These are phyloP conservation scores for Thunnus thynnus DNA, from an alignment of 2,113 vertebrate species.

Conservation along the genomic window DNA sequence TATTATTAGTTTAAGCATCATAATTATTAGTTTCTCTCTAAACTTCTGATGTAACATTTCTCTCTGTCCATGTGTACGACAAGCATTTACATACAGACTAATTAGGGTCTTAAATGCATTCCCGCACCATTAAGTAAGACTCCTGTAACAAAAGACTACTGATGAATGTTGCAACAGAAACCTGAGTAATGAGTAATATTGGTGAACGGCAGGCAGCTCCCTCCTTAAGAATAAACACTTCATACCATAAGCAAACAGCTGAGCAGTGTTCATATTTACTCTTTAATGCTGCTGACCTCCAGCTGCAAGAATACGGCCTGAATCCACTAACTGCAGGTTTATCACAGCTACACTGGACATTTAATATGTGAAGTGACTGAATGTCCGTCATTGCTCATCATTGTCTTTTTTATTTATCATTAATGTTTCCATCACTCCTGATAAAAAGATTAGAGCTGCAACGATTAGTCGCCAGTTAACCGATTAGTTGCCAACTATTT, in stretches of 20 bases:
- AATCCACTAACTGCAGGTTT: neutral
- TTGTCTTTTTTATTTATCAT: neutral
- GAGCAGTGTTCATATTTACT: slow-evolving; percentile 49
- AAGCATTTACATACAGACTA: slow-evolving; percentile 1
- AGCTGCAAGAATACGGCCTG: slow-evolving; percentile 4
- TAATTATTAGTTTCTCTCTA: neutral
- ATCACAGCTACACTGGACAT: neutral
- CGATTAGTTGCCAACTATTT: too few relatives aligned
- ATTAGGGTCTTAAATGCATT: slow-evolving; percentile 57
- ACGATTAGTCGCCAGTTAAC: too few relatives aligned
- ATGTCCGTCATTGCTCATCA: neutral
- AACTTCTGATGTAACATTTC: neutral
- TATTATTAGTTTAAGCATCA: too few relatives aligned
- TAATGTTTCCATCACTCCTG: neutral
- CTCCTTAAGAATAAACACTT: slow-evolving; percentile 84
- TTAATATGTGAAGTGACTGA: neutral
- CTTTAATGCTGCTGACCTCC: slow-evolving; percentile 27
- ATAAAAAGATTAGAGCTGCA: neutral
- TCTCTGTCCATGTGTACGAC: neutral
- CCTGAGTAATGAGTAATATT: slow-evolving; percentile 50
- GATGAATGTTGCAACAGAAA: slow-evolving; percentile 53
- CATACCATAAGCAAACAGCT: slow-evolving; percentile 70
- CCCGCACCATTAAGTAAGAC: slow-evolving; percentile 32
- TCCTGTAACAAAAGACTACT: slow-evolving; percentile 42
- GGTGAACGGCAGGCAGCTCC: slow-evolving; percentile 49